Conservation (phyloP, 2,888 invertebrate genomes). For the Amphipoea oculea region DNA sequence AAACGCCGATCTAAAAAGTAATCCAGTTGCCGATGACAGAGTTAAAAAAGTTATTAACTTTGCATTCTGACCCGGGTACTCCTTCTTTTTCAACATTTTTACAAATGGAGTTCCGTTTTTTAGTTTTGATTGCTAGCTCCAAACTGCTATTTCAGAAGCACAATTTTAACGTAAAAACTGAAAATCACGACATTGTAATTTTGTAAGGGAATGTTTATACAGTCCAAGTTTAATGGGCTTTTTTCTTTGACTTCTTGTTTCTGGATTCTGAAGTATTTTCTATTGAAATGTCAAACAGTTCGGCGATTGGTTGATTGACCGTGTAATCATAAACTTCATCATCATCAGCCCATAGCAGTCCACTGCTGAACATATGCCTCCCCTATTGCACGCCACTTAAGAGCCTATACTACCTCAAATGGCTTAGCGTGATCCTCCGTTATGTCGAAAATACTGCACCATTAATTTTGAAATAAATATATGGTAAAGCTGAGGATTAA, state of each 20-base stretch:
- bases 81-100: not conserved
- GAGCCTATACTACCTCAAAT: no score
- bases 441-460: no score
- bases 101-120: not conserved
- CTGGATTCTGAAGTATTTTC: not conserved
- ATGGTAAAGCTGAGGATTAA: no score
- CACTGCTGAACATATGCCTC: no score
- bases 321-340: not conserved
- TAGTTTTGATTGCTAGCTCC: constrained; percentile 1
- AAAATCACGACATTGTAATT: not conserved
- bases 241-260: not conserved
- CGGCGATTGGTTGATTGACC: not conserved
- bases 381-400: no score
- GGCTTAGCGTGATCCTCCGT: no score
- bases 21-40: constrained; percentile 18
- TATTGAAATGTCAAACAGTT: not conserved
- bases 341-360: no score
- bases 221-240: not conserved
- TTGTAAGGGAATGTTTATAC: not conserved
- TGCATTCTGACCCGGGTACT: not conserved
- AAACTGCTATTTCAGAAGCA: not conserved
- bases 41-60: constrained; percentile 17
- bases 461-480: no score
- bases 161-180: not conserved
- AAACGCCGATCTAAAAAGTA: constrained; percentile 35